Conservation (phyloP, 2,113 vertebrate genomes). For the Lophotis ruficrista region DNA sequence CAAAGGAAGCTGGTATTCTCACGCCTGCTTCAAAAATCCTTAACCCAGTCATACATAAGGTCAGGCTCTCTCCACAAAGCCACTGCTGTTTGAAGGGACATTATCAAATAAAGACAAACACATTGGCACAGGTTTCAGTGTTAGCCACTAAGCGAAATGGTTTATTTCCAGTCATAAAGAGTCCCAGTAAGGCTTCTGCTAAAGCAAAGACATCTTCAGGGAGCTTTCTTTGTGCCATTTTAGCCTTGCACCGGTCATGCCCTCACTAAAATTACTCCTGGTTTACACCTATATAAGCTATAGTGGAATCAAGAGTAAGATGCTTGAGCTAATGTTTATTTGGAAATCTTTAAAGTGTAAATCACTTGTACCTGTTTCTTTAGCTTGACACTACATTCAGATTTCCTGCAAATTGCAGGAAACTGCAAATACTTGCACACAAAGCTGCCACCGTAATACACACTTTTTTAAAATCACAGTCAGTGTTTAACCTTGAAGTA, state of each 20-base stretch:
- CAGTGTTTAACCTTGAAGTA: conserved; percentile 5
- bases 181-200: neutral
- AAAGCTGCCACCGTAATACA: neutral
- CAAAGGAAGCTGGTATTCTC: neutral
- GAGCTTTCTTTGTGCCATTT: neutral
- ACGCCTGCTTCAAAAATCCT: neutral
- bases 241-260: neutral
- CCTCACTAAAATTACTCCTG: neutral
- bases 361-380: neutral
- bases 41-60: accelerated
- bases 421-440: neutral
- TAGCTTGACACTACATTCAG: neutral
- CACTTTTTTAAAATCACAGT: neutral
- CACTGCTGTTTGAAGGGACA: neutral
- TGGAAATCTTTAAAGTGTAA: conserved; percentile 18
- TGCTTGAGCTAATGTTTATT: neutral
- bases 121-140: neutral
- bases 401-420: neutral
- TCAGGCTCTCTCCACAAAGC: neutral
- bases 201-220: neutral
- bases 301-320: neutral
- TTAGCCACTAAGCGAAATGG: neutral
- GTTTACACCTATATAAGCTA: neutral
- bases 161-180: neutral
- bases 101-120: neutral